A percentile compares a stretch with the other conserved stretches of the same genome.
phyloP scores from a whole-genome alignment of 2,113 vertebrate species.

The Phalacrocorax brasilianus region DNA sequence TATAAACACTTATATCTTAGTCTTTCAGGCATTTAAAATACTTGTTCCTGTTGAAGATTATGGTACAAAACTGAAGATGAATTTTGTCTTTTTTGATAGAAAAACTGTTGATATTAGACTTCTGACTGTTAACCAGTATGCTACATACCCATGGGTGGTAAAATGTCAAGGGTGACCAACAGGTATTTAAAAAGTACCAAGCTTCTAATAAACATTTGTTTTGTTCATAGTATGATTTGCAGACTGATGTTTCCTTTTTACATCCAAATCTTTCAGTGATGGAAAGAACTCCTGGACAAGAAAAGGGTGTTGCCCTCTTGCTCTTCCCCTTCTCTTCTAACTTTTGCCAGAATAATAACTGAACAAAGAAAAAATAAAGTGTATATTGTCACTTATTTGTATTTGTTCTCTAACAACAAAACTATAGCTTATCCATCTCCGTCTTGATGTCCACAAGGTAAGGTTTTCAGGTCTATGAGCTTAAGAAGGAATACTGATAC shows the following conservation, averaged over 20 bases:
- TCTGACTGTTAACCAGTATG: not conserved
- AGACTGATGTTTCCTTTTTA: not conserved
- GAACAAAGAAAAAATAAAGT: not conserved
- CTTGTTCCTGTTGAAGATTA: not conserved
- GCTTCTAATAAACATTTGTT: not conserved
- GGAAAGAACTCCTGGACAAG: not conserved
- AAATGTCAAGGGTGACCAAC: not conserved
- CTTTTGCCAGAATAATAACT: not conserved
- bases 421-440: not conserved
- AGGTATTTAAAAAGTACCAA: not conserved
- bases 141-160: not conserved
- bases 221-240: not conserved
- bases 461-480: not conserved
- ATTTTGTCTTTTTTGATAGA: not conserved
- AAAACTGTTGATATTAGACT: not conserved
- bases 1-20: not conserved
- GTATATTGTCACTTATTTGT: not conserved
- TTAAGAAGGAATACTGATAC: not conserved
- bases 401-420: not conserved
- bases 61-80: not conserved
- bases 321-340: not conserved
- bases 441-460: not conserved
- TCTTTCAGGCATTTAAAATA: not conserved
- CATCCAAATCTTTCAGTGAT: not conserved
- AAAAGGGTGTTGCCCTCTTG: not conserved